Percentiles rank a stretch among this genome's conserved stretches.
Evolutionary conservation across 2,797 vertebrate species (phyloP).

Genomic region (Harpagifer antarcticus): DNA sequence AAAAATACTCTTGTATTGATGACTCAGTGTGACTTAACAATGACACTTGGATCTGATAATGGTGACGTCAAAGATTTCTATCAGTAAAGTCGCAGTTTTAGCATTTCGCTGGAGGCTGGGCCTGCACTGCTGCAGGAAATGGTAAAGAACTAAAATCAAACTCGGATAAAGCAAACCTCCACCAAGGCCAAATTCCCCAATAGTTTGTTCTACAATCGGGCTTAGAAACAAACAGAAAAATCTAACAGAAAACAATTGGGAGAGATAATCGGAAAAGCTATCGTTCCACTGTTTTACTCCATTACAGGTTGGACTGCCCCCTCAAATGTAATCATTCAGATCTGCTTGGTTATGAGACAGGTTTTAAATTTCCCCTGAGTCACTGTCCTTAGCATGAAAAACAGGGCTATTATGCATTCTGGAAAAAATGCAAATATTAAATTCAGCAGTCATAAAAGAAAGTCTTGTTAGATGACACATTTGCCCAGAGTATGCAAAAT

Average conservation of each 20-base stretch:
- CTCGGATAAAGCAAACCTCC: too few species aligned
- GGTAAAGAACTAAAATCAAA: neutral
- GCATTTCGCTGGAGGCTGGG: neutral
- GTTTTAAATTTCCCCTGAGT: neutral
- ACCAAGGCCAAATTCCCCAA: too few species aligned
- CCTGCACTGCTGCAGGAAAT: neutral
- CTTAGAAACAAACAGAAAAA: too few species aligned
- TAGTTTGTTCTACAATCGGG: too few species aligned
- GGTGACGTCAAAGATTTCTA: slow-evolving; percentile 32
- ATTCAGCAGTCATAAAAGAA: neutral
- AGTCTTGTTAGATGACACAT: neutral
- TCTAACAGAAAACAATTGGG: too few species aligned
- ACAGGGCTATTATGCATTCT: neutral
- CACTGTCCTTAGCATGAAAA: neutral
- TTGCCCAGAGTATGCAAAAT: too few species aligned
- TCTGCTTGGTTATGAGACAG: neutral
- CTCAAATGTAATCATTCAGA: neutral
- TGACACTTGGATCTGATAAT: neutral
- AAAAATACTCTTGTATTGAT: neutral
- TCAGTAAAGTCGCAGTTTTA: slow-evolving; percentile 6
- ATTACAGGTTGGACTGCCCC: neutral
- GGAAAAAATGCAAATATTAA: neutral
- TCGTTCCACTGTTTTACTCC: neutral
- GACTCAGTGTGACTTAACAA: neutral
- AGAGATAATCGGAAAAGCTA: neutral